Conservation (phyloP, 2,888 invertebrate species). For the Drosophila meridiana region DNA sequence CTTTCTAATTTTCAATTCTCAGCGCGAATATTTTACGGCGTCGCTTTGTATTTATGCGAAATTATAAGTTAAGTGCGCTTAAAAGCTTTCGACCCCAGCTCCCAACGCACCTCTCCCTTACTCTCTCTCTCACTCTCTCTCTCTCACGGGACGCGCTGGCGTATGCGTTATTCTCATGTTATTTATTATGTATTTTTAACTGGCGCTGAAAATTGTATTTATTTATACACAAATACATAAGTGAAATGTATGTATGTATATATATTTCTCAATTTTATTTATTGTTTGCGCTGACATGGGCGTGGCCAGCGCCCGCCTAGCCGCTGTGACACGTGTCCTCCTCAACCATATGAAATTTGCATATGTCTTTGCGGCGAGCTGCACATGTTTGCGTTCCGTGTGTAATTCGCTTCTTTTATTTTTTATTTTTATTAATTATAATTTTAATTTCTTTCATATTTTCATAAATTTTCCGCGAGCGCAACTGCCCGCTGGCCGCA, state of each 20-base stretch:
- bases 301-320: constrained; percentile 5
- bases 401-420: constrained; percentile 25
- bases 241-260: constrained; percentile 72
- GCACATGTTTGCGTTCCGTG: constrained; percentile 1
- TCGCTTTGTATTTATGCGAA: constrained; percentile 34
- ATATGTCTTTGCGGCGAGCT: constrained; percentile 50
- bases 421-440: constrained; percentile 20
- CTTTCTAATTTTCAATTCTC: constrained; percentile 79
- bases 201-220: constrained; percentile 67
- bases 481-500: constrained; percentile 25
- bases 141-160: constrained; percentile 28
- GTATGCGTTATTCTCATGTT: constrained; percentile 66
- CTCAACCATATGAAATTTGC: constrained; percentile 53
- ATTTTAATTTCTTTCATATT: constrained; percentile 31
- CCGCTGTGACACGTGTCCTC: constrained; percentile 66
- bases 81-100: constrained; percentile 69
- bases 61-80: constrained; percentile 81
- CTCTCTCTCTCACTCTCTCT: neutral
- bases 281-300: constrained; percentile 43
- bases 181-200: constrained; percentile 61
- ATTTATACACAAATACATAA: constrained; percentile 67
- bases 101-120: neutral
- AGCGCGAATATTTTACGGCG: constrained; percentile 39
- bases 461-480: constrained; percentile 52
- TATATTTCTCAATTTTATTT: constrained; percentile 73